Base-by-base conservation (phyloP, 2,888 invertebrate species). In the Polydesmus complanatus region DNA sequence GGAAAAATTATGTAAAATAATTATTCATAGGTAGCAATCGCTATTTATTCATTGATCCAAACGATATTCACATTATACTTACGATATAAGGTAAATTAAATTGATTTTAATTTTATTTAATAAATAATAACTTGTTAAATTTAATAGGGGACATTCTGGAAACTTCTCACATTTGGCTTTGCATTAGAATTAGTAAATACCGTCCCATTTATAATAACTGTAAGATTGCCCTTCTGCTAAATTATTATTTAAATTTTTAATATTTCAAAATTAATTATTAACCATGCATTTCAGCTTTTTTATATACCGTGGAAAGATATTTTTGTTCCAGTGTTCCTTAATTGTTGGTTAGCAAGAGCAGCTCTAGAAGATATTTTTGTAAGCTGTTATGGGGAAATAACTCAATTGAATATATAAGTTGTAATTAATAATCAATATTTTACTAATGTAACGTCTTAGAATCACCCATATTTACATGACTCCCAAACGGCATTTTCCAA, bases 271-370 rank as follows among this genome's bases (percentile, higher is more conserved):
- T 8, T 37, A 37, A 37, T 37, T 8, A 8, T 14, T 37, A 37
- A 37, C 37, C 5, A 8, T 8, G 14, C 8, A 14, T 37, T 37
- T 37, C 37, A 75, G 76, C 70, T 77, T 27, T 73, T 73, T 65
- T 69, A 72, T 56, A 65, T 68, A 23, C 68, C 69, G 53, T 65
- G 73, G 25, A 67, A 73, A 25, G 66, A 71, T 25, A 63, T 77
- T 27, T 77, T 75, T 64, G 71, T 78, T 37, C 78, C 77, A 22
- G 74, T 74, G n/a, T 78, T 77, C 67, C 68, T 78, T 22, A 78
- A 78, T 66, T 76, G 76, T 64, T 77, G 77, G 77, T 68, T 77
- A 27, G 77, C 77, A 50, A 76, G 75, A 65, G 69, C 70, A 61
- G 72, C 74, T 55, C 68, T 78, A 61, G 73, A 77, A 64, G 73